These are phyloP conservation scores for Esox niger DNA, from an alignment of 2,113 vertebrate species.

Conservation along the genomic window DNA sequence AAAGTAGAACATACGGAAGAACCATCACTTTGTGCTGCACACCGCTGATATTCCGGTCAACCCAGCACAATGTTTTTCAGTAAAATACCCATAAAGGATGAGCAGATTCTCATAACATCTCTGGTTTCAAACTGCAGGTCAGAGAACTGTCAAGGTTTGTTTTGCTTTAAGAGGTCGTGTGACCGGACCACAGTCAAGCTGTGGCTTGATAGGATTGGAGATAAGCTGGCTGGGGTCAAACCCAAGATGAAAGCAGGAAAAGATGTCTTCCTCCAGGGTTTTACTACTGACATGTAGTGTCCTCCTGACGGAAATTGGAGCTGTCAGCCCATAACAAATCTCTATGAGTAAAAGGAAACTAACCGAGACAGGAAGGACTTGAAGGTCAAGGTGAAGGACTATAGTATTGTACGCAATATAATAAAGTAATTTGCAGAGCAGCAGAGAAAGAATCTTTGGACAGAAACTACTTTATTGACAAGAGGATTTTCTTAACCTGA, in stretches of 20 bases:
- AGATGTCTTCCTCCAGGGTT: slow-evolving; percentile 6
- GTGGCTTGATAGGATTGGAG: neutral
- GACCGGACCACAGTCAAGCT: neutral
- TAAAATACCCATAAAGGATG: slow-evolving; percentile 8
- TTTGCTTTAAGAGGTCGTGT: slow-evolving; percentile 11
- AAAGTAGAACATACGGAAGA: slow-evolving; percentile 24
- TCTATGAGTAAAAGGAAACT: neutral
- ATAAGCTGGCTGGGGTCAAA: neutral
- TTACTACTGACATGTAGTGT: slow-evolving; percentile 6
- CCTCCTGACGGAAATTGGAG: slow-evolving; percentile 9
- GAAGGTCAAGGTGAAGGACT: slow-evolving; percentile 9
- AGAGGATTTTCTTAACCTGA: no score
- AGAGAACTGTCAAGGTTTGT: slow-evolving; percentile 2
- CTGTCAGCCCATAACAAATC: neutral
- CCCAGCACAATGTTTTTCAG: slow-evolving; percentile 19
- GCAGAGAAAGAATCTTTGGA: neutral
- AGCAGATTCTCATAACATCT: neutral
- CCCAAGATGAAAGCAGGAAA: neutral
- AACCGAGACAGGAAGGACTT: slow-evolving; percentile 15
- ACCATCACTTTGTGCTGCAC: slow-evolving; percentile 23
- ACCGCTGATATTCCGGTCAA: slow-evolving; percentile 34
- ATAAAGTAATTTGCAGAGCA: neutral
- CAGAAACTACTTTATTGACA: neutral
- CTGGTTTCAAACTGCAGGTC: slow-evolving; percentile 13
- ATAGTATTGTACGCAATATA: neutral